Evolutionary conservation across 1,140 invertebrate genomes (phyloP).

Genomic region (Apis laboriosa): DNA sequence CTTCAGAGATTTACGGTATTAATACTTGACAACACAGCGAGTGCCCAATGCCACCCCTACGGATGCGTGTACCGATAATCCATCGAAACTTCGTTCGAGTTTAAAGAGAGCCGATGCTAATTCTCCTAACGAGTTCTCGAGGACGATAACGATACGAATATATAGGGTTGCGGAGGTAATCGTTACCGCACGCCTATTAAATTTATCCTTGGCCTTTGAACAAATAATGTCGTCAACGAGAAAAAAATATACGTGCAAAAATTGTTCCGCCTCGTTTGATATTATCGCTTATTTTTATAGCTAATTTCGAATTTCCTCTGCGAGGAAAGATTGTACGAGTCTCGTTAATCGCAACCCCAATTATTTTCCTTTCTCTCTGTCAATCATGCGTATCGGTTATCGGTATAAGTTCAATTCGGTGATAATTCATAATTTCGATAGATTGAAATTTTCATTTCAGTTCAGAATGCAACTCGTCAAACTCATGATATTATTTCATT

Average conservation of each 20-base stretch:
- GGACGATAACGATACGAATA: not conserved
- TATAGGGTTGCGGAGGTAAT: not conserved
- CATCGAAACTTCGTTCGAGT: constrained; percentile 3
- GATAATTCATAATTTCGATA: no score
- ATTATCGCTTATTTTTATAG: not conserved
- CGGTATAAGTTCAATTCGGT: no score
- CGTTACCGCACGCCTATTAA: not conserved
- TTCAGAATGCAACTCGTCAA: no score
- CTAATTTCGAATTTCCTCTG: not conserved
- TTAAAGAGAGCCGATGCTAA: not conserved
- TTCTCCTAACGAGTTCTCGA: constrained; percentile 17
- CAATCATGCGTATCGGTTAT: no score
- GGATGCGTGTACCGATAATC: constrained; percentile 1
- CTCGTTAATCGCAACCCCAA: not conserved
- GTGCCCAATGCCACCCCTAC: not conserved
- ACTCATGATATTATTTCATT: not conserved
- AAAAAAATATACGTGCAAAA: not conserved
- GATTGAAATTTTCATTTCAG: no score
- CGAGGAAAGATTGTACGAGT: not conserved
- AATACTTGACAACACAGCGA: constrained; percentile 29
- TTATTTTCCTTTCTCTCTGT: not conserved
- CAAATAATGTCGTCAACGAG: not conserved
- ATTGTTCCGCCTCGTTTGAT: not conserved
- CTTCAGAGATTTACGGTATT: constrained; percentile 18
- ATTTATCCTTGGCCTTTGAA: not conserved